A percentile compares a stretch with the other conserved stretches of the same genome.
These are phyloP conservation scores for Trematomus loennbergii DNA, from an alignment of 2,113 vertebrate genomes.

Conservation along the genomic window DNA sequence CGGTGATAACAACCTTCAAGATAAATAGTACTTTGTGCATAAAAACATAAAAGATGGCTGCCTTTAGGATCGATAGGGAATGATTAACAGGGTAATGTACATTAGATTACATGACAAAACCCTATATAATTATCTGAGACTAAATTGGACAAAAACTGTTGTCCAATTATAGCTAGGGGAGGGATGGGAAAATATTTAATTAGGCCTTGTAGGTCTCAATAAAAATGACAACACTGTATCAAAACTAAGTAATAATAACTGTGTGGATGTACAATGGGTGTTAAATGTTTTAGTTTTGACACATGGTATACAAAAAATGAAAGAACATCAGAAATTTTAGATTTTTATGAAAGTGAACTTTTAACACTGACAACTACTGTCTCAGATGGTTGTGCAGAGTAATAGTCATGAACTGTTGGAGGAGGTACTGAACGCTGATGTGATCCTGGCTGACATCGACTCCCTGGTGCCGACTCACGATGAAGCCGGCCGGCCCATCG, in stretches of 20 bases:
- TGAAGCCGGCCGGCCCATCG: conserved; percentile 87
- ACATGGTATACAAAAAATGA: background rate
- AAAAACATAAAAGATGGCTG: too few species aligned
- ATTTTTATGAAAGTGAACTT: background rate
- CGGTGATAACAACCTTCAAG: conserved; percentile 41
- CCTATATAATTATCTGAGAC: too few species aligned
- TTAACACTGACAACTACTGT: conserved; percentile 10
- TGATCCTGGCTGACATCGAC: conserved; percentile 85
- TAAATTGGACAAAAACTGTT: too few species aligned
- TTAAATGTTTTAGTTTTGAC: background rate
- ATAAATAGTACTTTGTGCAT: background rate
- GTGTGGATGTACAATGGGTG: too few species aligned
- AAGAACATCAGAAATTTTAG: background rate
- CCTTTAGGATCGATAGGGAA: too few species aligned
- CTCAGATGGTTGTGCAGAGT: conserved; percentile 55
- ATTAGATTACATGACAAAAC: background rate
- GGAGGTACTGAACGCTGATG: conserved; percentile 58
- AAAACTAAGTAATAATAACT: background rate
- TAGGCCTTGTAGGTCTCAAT: background rate
- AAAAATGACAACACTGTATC: background rate
- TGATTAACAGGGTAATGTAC: too few species aligned
- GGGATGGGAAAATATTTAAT: too few species aligned
- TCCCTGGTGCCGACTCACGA: conserved; percentile 92
- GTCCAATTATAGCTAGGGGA: too few species aligned
- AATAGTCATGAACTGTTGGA: conserved; percentile 46